Percentiles rank a stretch among this genome's conserved stretches.
phyloP scores from a whole-genome alignment of 1,140 invertebrate genomes.

The Trinorchestia longiramus region DNA sequence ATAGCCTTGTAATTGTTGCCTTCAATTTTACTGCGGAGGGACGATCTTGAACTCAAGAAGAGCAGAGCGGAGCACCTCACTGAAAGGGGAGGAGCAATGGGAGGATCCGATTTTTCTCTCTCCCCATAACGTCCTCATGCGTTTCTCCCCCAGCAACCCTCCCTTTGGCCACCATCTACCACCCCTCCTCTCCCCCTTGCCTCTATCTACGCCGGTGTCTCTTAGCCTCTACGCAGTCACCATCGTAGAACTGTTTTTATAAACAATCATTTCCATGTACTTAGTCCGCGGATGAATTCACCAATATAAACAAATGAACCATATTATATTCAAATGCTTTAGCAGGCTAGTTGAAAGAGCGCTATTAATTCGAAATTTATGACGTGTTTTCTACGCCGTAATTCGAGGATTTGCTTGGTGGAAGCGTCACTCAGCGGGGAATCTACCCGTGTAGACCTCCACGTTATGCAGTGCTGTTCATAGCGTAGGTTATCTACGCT shows the following conservation, averaged over 20 bases:
- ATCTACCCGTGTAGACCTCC: neutral
- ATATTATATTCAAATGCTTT: neutral
- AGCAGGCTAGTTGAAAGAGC: neutral
- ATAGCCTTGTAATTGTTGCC: neutral
- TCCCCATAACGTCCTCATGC: neutral
- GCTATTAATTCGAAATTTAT: neutral
- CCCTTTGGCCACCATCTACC: neutral
- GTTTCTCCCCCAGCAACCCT: neutral
- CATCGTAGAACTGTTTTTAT: neutral
- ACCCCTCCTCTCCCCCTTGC: neutral
- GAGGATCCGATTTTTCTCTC: neutral
- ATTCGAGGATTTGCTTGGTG: neutral
- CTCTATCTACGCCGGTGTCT: neutral
- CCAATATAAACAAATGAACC: neutral
- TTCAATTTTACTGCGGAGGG: neutral
- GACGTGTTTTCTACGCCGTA: neutral
- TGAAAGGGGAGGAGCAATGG: slow-evolving; percentile 22
- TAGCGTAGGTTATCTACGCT: slow-evolving; percentile 7
- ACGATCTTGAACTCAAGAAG: neutral
- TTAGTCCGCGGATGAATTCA: neutral
- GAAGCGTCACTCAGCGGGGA: neutral
- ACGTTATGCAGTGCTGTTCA: slow-evolving; percentile 1
- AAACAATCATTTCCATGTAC: neutral
- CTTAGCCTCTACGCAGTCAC: neutral
- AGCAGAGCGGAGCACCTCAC: neutral